Evolutionary conservation across 2,888 invertebrate genomes (phyloP), one percentile per base, ranked within the genome.

Genomic region (Meiosimyza decipiens): DNA sequence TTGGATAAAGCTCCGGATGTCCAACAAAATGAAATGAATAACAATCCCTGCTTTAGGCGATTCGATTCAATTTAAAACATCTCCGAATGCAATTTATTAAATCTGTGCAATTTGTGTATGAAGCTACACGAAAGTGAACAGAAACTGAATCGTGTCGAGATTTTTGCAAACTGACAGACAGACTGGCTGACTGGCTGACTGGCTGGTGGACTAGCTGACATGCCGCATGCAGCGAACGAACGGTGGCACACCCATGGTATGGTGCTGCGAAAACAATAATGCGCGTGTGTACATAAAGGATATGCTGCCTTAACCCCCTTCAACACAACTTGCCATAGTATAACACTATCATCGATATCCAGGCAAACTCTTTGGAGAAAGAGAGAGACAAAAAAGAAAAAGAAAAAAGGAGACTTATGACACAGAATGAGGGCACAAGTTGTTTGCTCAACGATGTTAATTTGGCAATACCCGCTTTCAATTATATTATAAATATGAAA

Each of bases 381-480:
- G 59, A 33, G n/a, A 50, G 40, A 50, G 15, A 54, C 50, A 52
- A 49, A 54, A 51, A 52, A 16, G 59, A 15, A 33, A 40, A 18
- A 40, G 64, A 59, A 15, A 33, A 40, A 18, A 40, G 64, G 18
- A 64, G n/a, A 52, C 54, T 15, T 16, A 57, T 18, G 59, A 1
- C 54, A 54, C 13, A 54, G 22, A 13, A 13, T 16, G 16, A 22
- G 18, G n/a, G 59, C 59, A 60, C 59, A 60, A 60, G 59, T 77
- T 84, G 83, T 84, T 84, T 84, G 79, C 80, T 74, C 75, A 83
- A 81, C 82, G 80, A 79, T 82, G 83, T 83, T 84, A 84, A 84
- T 84, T 84, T 84, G 84, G 84, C 83, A 84, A 84, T 84, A 83
- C 84, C 84, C 84, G 83, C 84, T 84, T 84, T 84, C 84, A 84